Conservation (phyloP, 2,113 vertebrate genomes). For the Limanda limanda region DNA sequence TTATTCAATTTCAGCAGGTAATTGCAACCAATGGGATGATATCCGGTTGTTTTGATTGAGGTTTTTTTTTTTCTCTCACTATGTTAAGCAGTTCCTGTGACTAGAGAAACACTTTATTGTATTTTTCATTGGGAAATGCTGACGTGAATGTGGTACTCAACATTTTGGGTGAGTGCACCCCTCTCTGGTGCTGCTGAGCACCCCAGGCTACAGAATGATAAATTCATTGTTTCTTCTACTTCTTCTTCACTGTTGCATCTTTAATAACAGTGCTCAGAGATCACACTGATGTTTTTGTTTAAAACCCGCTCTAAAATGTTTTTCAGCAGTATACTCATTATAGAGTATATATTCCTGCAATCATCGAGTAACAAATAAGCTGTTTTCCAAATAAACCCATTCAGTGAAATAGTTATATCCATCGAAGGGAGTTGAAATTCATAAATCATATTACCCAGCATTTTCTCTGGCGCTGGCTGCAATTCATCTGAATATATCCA, state of each 20-base stretch:
- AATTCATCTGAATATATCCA: conserved; percentile 29
- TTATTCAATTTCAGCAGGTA: conserved; percentile 49
- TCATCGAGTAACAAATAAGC: neutral
- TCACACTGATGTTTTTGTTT: conserved; percentile 33
- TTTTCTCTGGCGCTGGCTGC: conserved; percentile 14
- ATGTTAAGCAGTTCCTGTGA: conserved; percentile 16
- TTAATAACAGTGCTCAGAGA: conserved; percentile 38
- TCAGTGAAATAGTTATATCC: neutral
- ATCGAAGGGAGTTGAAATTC: conserved; percentile 3
- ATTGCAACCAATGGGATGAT: conserved; percentile 20
- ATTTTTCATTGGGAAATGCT: conserved; percentile 24
- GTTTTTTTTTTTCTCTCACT: conserved; percentile 23
- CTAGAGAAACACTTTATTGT: conserved; percentile 15
- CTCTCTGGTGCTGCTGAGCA: conserved; percentile 26
- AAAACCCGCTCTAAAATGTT: conserved; percentile 17
- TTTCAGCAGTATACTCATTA: neutral
- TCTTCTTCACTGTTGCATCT: conserved; percentile 43
- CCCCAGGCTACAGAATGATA: conserved; percentile 49
- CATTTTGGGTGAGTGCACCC: conserved; percentile 26
- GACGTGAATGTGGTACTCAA: conserved; percentile 17
- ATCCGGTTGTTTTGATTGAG: neutral
- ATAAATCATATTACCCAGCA: conserved; percentile 7
- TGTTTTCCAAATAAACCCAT: conserved; percentile 2
- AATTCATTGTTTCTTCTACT: conserved; percentile 51
- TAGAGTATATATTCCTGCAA: neutral